Conservation (phyloP, 2,888 invertebrate genomes). For the Chymomyza caudatula region DNA sequence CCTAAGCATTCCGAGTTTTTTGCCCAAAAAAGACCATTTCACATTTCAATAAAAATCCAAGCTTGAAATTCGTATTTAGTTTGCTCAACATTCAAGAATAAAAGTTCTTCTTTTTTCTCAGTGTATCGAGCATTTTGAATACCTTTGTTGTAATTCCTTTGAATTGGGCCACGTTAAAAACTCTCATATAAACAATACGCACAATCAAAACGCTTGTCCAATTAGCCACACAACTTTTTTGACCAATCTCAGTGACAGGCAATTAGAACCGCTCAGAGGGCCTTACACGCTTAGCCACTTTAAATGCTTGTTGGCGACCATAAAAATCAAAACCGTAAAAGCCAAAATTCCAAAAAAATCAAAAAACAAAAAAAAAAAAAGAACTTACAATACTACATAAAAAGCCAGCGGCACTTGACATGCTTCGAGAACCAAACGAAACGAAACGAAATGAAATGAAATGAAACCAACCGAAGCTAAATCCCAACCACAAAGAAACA, state of each 20-base stretch:
- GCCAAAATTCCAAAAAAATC: constrained; percentile 11
- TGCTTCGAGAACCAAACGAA: constrained; percentile 7
- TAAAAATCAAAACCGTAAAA: constrained; percentile 44
- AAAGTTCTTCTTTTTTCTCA: no score
- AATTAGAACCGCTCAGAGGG: constrained; percentile 5
- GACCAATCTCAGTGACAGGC: constrained; percentile 22
- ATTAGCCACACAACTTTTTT: constrained; percentile 40
- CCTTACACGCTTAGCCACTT: constrained; percentile 52
- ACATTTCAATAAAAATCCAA: no score
- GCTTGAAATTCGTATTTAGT: no score
- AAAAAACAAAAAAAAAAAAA: constrained; percentile 19
- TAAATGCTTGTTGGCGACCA: constrained; percentile 43
- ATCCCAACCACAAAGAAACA: background rate
- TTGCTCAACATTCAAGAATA: no score
- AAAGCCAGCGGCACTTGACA: constrained; percentile 2
- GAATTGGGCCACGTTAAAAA: no score
- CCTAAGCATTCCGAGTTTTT: no score
- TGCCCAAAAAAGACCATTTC: no score
- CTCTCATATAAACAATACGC: background rate
- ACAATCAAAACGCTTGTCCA: constrained; percentile 30
- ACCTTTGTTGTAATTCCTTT: no score
- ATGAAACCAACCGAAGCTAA: background rate
- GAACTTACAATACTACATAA: constrained; percentile 12
- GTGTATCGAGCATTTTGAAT: no score
- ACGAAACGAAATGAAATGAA: constrained; percentile 4